Evolutionary conservation across 2,888 invertebrate species (phyloP), one percentile per base, ranked within the genome.

Genomic region (Watsonalla cultraria): DNA sequence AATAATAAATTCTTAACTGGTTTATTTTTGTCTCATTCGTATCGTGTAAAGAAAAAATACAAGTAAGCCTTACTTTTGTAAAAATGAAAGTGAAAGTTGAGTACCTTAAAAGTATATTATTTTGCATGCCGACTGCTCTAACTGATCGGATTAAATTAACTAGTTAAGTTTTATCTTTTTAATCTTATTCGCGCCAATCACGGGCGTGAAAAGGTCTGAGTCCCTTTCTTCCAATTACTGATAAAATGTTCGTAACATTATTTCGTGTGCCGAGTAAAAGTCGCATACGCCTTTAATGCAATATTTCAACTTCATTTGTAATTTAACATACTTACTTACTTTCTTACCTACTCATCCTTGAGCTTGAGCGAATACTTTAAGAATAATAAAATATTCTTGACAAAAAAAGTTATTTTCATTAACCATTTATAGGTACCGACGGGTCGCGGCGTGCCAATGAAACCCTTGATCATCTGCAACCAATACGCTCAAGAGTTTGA

Each of bases 401-500:
- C 24, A 24, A 24, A 24, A 24, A 24, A 24, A 24, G 24, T 24
- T 24, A 24, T 1, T 24, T 24, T 24, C 24, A 45, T 48, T 42
- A 51, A 46, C 45, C 14, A 52, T 14, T 11, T 48, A 54, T 68
- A 91, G 91, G 74, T 91, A 53, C 69, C 78, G 53, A 85, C 84
- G 5, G 90, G 90, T 7, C 86, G 90, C n/a, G 87, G 90, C 15
- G 71, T 88, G 42, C 75, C 80, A 6, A 70, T 70, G 50, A 89
- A 85, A 53, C 85, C 89, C 0, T 80, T 91, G 42, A 86, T 91
- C 57, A 91, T 91, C 65, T 82, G 86, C 71, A 91, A 91, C 64
- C 89, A 89, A 54, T 91, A 90, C 60, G 91, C 89, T 47, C 86
- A 89, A 56, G 90, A 91, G 63, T 86, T 78, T 55, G 91, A 91